A percentile compares a stretch with the other conserved stretches of the same genome.
These are phyloP conservation scores for Pelobates fuscus DNA, from an alignment of 2,113 vertebrate genomes.

Conservation along the genomic window DNA sequence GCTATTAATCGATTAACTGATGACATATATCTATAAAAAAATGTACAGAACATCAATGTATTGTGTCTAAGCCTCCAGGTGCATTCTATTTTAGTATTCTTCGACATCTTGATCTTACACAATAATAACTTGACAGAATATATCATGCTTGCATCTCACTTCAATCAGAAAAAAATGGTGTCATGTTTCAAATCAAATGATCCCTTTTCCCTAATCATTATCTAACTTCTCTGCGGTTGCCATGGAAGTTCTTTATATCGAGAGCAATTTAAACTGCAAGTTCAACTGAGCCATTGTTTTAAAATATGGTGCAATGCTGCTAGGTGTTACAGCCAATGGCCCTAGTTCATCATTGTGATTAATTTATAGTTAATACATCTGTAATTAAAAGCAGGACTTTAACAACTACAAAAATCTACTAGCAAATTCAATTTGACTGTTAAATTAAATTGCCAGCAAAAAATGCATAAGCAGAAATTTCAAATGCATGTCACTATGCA, in stretches of 20 bases:
- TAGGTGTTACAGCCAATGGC: slow-evolving; percentile 1
- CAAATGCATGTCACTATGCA: too few species aligned
- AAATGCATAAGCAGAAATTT: too few species aligned
- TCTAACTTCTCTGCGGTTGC: slow-evolving; percentile 40
- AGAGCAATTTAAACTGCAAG: slow-evolving; percentile 32
- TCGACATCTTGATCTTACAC: slow-evolving; percentile 8
- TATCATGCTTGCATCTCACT: slow-evolving; percentile 16
- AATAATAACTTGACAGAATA: slow-evolving; percentile 40
- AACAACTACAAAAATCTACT: not conserved
- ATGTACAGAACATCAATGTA: not conserved
- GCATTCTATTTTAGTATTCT: slow-evolving; percentile 12
- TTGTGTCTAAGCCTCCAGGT: too few species aligned
- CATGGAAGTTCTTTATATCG: slow-evolving; percentile 24
- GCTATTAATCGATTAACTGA: not conserved
- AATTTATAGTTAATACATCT: slow-evolving; percentile 9
- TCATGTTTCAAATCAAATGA: slow-evolving; percentile 37
- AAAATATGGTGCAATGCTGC: not conserved
- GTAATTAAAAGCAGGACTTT: slow-evolving; percentile 32
- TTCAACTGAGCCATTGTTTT: slow-evolving; percentile 27
- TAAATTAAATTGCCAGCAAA: too few species aligned
- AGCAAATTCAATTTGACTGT: too few species aligned
- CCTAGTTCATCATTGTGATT: not conserved
- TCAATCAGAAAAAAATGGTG: slow-evolving; percentile 26
- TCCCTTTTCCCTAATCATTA: slow-evolving; percentile 38
- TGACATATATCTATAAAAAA: not conserved